Evolutionary conservation across 2,797 vertebrate species (phyloP).

Genomic region (Ptychobarbus kaznakovi): DNA sequence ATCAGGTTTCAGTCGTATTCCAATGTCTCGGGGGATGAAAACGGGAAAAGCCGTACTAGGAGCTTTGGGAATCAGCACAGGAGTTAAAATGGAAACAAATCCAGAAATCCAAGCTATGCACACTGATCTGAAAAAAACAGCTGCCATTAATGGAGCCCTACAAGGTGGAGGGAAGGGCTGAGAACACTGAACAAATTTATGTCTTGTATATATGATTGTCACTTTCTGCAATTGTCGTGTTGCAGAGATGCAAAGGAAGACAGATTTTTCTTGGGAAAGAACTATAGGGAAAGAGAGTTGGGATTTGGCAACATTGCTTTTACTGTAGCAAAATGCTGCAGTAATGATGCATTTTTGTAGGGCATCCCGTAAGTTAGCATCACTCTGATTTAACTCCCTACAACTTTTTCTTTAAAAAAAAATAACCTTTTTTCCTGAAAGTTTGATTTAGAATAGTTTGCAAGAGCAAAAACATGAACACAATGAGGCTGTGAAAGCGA

Average conservation of each 20-base stretch:
- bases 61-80: constrained; percentile 88
- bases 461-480: not conserved
- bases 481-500: not conserved
- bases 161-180: constrained; percentile 89
- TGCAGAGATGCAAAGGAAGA: not conserved
- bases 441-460: not conserved
- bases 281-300: not conserved
- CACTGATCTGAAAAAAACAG: constrained; percentile 93
- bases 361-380: not conserved
- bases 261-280: not conserved
- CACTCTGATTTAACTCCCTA: not conserved
- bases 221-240: not conserved
- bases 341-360: not conserved
- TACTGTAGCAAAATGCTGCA: not conserved
- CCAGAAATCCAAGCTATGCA: constrained; percentile 95
- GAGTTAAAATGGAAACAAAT: constrained; percentile 91
- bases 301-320: not conserved
- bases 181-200: constrained; percentile 66
- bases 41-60: constrained; percentile 91
- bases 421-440: not conserved
- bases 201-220: not conserved
- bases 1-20: constrained; percentile 93
- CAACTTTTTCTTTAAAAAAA: not conserved
- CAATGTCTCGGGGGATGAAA: constrained; percentile 99
- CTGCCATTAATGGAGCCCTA: constrained; percentile 79